phyloP scores from a whole-genome alignment of 2,888 invertebrate genomes.

The Philopedon plagiatum region DNA sequence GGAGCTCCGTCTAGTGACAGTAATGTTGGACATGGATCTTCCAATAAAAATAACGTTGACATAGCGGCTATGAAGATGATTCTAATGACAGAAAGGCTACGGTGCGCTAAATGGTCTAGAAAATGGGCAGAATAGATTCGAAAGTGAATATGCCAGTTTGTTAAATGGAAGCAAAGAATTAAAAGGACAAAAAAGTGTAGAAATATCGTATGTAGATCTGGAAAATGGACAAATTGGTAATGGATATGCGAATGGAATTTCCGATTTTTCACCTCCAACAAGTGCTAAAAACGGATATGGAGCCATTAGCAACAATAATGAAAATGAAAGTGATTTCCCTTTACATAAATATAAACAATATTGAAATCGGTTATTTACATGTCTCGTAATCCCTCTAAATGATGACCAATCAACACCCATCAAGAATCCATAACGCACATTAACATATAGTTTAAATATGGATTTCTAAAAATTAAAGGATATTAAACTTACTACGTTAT shows the following conservation, averaged over 20 bases:
- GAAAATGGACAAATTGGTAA: neutral
- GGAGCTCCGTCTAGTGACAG: neutral
- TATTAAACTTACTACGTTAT: constrained; percentile 26
- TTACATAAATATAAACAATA: too few relatives aligned
- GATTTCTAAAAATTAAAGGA: constrained; percentile 25
- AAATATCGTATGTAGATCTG: constrained; percentile 15
- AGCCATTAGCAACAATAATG: neutral
- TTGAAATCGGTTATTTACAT: too few relatives aligned
- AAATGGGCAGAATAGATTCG: neutral
- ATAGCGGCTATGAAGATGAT: neutral
- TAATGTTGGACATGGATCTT: constrained; percentile 4
- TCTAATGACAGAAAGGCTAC: neutral
- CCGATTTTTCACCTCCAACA: constrained; percentile 7
- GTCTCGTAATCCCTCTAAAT: too few relatives aligned
- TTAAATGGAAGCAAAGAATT: neutral
- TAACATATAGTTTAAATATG: neutral
- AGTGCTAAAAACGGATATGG: constrained; percentile 18
- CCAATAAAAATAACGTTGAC: constrained; percentile 10
- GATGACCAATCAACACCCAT: too few relatives aligned
- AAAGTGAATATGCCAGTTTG: neutral
- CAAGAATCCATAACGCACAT: neutral
- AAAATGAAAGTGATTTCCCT: neutral
- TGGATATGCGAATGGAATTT: neutral
- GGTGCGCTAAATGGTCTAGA: neutral
- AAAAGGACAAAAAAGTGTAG: constrained; percentile 17